A percentile compares a stretch with the other conserved stretches of the same genome.
These are phyloP conservation scores for Diarsia brunnea DNA, from an alignment of 2,888 invertebrate genomes.

Conservation along the genomic window DNA sequence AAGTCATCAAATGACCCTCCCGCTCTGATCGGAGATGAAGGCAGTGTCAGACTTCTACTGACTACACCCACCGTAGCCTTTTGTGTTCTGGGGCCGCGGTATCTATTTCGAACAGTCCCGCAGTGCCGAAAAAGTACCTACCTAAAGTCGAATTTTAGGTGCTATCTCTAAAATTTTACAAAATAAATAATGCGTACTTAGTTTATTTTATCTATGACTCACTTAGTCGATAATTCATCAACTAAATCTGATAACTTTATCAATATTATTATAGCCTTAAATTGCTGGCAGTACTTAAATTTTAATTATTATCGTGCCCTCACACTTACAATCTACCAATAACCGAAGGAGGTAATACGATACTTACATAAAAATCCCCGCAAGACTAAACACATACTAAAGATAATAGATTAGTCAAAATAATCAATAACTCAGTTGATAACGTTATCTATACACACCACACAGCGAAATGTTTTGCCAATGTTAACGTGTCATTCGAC, in stretches of 20 bases:
- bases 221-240: conserved; percentile 23
- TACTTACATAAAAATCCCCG: conserved; percentile 54
- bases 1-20: no score
- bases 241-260: conserved; percentile 39
- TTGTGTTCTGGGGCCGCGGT: no score
- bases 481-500: conserved; percentile 65
- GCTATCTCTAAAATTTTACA: conserved; percentile 3
- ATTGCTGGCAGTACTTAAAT: background rate
- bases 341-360: conserved; percentile 21
- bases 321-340: conserved; percentile 1
- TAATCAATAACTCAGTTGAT: conserved; percentile 83
- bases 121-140: background rate
- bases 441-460: conserved; percentile 73
- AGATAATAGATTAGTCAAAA: conserved; percentile 77
- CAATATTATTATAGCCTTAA: conserved; percentile 2
- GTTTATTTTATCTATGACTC: conserved; percentile 15
- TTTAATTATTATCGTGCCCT: conserved; percentile 21
- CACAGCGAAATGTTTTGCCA: conserved; percentile 66
- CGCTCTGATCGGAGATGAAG: no score
- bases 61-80: no score
- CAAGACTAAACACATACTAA: conserved; percentile 60
- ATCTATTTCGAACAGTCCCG: no score
- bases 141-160: background rate
- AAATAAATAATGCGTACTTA: conserved; percentile 5
- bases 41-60: no score